phyloP scores from a whole-genome alignment of 2,113 vertebrate species.

The Chaetodon trifascialis region DNA sequence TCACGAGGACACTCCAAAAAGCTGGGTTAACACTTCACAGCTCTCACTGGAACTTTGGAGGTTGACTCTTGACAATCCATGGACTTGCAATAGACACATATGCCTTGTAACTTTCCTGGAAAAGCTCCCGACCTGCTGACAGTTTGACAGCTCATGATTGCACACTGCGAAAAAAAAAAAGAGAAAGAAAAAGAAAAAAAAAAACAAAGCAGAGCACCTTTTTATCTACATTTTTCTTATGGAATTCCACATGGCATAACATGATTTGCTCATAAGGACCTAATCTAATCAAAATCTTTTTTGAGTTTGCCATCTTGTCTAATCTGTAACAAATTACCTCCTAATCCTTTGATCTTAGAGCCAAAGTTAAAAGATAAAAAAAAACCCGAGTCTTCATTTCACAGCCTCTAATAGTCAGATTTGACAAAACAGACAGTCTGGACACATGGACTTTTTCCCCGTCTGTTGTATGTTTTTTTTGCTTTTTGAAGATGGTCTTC shows the following conservation, averaged over 20 bases:
- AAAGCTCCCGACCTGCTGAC: slow-evolving; percentile 49
- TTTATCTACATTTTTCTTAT: slow-evolving; percentile 54
- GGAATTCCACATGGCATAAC: slow-evolving; percentile 48
- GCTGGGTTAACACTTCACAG: slow-evolving; percentile 59
- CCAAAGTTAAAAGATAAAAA: slow-evolving; percentile 63
- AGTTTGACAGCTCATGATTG: slow-evolving; percentile 39
- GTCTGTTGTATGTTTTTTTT: slow-evolving; percentile 18
- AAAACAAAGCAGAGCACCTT: slow-evolving; percentile 68
- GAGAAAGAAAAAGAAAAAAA: slow-evolving; percentile 6
- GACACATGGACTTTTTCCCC: slow-evolving; percentile 15
- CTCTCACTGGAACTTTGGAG: slow-evolving; percentile 60
- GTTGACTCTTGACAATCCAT: slow-evolving; percentile 72
- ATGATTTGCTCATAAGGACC: slow-evolving; percentile 58
- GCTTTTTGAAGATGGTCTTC: slow-evolving; percentile 38
- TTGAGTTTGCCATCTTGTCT: slow-evolving; percentile 51
- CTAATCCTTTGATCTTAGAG: slow-evolving; percentile 68
- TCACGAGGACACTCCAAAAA: slow-evolving; percentile 72
- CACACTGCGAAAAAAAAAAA: slow-evolving; percentile 46
- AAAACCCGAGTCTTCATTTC: slow-evolving; percentile 21
- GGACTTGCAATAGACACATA: slow-evolving; percentile 49
- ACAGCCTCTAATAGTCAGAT: slow-evolving; percentile 10
- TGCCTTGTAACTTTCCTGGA: slow-evolving; percentile 61
- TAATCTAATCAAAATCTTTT: slow-evolving; percentile 60
- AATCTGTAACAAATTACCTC: slow-evolving; percentile 77
- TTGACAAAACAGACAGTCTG: slow-evolving; percentile 4